These are phyloP conservation scores for Sitobion miscanthi DNA, from an alignment of 1,140 invertebrate genomes.

Conservation along the genomic window DNA sequence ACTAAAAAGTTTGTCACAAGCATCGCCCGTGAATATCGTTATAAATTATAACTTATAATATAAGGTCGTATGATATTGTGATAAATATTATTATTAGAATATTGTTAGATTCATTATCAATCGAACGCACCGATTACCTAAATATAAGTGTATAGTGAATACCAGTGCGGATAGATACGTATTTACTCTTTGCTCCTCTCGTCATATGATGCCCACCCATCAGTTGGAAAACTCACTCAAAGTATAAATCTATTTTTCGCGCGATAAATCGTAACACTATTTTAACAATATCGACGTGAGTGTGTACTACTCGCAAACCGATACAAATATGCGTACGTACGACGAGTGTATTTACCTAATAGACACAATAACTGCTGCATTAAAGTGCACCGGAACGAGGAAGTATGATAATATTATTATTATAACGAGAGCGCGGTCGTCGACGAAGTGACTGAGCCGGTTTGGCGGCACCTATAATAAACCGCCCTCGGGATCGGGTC, in stretches of 20 bases:
- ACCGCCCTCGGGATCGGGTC: conserved; percentile 49
- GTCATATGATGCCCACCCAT: neutral
- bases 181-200: too few species aligned
- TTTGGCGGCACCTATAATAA: conserved; percentile 41
- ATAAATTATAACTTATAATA: too few species aligned
- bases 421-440: neutral
- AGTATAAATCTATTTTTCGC: neutral
- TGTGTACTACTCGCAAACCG: neutral
- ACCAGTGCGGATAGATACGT: too few species aligned
- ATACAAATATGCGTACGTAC: too few species aligned
- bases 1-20: too few species aligned
- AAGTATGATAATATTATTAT: neutral
- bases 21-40: too few species aligned
- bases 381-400: conserved; percentile 6
- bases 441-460: conserved; percentile 23
- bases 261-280: neutral
- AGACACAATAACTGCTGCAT: neutral
- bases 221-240: neutral
- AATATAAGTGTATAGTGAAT: too few species aligned
- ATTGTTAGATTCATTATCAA: too few species aligned
- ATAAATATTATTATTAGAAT: too few species aligned
- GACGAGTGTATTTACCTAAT: neutral
- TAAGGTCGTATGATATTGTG: too few species aligned
- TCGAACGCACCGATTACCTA: too few species aligned
- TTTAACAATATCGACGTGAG: neutral